Percentiles rank a stretch among this genome's conserved stretches.
Evolutionary conservation across 1,140 invertebrate species (phyloP).

Genomic region (Hyposmocoma kahamanoa): DNA sequence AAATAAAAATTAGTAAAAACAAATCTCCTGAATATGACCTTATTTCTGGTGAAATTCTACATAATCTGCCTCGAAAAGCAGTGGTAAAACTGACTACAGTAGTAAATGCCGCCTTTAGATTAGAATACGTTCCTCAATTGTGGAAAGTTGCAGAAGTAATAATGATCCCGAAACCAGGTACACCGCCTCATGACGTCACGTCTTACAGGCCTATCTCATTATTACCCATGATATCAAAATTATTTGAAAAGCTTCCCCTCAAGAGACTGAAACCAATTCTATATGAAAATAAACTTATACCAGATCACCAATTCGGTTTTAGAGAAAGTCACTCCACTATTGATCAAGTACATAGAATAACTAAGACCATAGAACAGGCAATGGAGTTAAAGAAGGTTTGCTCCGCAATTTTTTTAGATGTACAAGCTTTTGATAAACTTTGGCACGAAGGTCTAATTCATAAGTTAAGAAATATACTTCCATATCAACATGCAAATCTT

Average conservation of each 20-base stretch:
- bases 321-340: constrained; percentile 25
- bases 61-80: constrained; percentile 4
- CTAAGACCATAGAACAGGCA: constrained; percentile 14
- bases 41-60: constrained; percentile 5
- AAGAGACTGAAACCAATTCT: constrained; percentile 25
- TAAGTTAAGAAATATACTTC: too few relatives aligned
- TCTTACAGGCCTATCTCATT: constrained; percentile 9
- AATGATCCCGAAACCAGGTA: neutral
- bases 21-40: constrained; percentile 8
- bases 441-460: constrained; percentile 26
- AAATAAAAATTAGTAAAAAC: too few relatives aligned
- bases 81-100: neutral
- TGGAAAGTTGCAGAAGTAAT: constrained; percentile 9
- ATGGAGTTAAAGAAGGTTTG: constrained; percentile 30
- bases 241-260: constrained; percentile 34
- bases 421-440: constrained; percentile 34
- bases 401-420: constrained; percentile 21
- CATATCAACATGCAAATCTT: too few relatives aligned
- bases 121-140: neutral
- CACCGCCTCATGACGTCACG: constrained; percentile 1
- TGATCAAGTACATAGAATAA: constrained; percentile 26
- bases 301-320: constrained; percentile 42
- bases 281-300: too few relatives aligned
- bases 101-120: constrained; percentile 5
- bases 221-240: constrained; percentile 25